A percentile compares a stretch with the other conserved stretches of the same genome.
These are phyloP conservation scores for Atta cephalotes DNA, from an alignment of 1,140 invertebrate species.

Conservation along the genomic window DNA sequence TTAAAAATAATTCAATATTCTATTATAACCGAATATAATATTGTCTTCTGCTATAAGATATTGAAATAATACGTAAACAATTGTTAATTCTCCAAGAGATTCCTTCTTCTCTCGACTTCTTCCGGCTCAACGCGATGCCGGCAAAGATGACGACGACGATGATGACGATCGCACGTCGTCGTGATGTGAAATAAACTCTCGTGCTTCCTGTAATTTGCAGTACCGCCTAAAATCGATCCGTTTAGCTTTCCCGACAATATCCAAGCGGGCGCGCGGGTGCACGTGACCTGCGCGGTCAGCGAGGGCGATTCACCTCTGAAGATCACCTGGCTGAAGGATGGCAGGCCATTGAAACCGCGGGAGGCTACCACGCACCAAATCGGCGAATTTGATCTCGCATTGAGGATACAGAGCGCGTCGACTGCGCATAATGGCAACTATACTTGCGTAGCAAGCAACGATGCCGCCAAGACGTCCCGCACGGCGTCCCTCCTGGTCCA, in stretches of 20 bases:
- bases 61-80: not conserved
- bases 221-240: constrained; percentile 88
- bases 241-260: constrained; percentile 88
- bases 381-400: constrained; percentile 85
- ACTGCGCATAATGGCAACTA: constrained; percentile 94
- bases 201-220: constrained; percentile 84
- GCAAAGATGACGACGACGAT: not conserved
- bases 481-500: constrained; percentile 86
- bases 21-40: not conserved
- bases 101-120: constrained; percentile 36
- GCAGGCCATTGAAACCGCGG: constrained; percentile 78
- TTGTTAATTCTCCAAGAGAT: not conserved
- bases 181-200: constrained; percentile 67
- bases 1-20: not conserved
- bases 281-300: constrained; percentile 89
- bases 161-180: not conserved
- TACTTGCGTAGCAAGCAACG: constrained; percentile 95
- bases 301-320: constrained; percentile 90
- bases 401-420: constrained; percentile 84
- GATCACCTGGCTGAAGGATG: constrained; percentile 90
- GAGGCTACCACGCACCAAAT: constrained; percentile 82
- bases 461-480: constrained; percentile 90
- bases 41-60: not conserved
- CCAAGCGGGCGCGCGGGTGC: constrained; percentile 86
- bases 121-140: not conserved